Evolutionary conservation across 1,140 invertebrate species (phyloP), one percentile per base, ranked within the genome.

Genomic region (Drosophila sp.): DNA sequence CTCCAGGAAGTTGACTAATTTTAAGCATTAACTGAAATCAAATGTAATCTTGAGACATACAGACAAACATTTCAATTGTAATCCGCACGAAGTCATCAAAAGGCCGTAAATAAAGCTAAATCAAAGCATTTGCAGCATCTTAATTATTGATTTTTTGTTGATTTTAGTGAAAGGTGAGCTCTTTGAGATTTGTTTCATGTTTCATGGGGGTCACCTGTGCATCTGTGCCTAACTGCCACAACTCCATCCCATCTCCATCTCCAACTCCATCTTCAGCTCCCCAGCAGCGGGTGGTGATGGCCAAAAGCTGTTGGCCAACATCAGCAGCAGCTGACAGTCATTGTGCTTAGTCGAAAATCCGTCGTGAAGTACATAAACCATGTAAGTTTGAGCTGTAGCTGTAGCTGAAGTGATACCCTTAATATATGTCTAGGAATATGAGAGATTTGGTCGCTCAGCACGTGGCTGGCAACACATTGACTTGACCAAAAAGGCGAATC

Each of bases 381-480:
- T n/a, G n/a, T 54, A 54, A 41, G 40, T 21, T 51, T 9, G 34
- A 51, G 43, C 34, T 36, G 27, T 50, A 51, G 43, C 34, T 36
- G 27, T 50, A 25, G 13, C n/a, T 21, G 27, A 64, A 34, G 38
- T 53, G 59, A 54, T 72, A 62, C 61, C 70, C 62, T 38, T 62
- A 76, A 67, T 76, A 67, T 76, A 63, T 50, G 58, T 27, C 58
- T 38, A 57, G 61, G 58, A 69, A 81, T 74, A 63, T 41, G 65
- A 27, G 54, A 64, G 36, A 40, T 65, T 67, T 48, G 38, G 38
- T 41, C 65, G 51, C 72, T 69, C 71, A 74, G 74, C 74, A 77
- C 71, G 73, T 78, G 69, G 74, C 74, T 46, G 67, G 67, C 36
- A 69, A 73, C 70, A 78, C 32, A 71, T 71, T 71, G 67, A 63